A percentile compares a stretch with the other conserved stretches of the same genome.
Evolutionary conservation across 2,797 vertebrate genomes (phyloP).

Genomic region (Acipenser transmontanus): DNA sequence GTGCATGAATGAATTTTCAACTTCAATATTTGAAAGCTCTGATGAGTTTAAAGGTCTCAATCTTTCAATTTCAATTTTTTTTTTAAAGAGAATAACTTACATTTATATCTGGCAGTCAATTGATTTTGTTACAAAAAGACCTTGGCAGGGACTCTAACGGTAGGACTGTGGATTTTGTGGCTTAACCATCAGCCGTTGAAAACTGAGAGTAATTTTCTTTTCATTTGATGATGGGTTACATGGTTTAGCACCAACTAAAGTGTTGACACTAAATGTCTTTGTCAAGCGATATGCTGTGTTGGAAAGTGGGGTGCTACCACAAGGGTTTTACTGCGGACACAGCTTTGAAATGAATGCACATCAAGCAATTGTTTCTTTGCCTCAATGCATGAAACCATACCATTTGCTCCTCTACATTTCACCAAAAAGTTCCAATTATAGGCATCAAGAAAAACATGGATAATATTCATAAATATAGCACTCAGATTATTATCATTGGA

Average conservation of each 20-base stretch:
- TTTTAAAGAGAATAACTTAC: conserved; percentile 54
- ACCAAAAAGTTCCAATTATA: too few relatives aligned
- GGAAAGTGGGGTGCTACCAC: too few relatives aligned
- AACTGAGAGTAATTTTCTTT: conserved; percentile 35
- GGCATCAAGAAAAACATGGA: too few relatives aligned
- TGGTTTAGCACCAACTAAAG: conserved; percentile 21
- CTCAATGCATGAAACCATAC: too few relatives aligned
- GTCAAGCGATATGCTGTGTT: not conserved
- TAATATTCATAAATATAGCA: too few relatives aligned
- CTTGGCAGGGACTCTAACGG: conserved; percentile 40
- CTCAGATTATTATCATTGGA: too few relatives aligned
- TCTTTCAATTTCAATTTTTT: conserved; percentile 57
- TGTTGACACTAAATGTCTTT: conserved; percentile 14
- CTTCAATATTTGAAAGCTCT: conserved; percentile 31
- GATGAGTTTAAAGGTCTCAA: conserved; percentile 35
- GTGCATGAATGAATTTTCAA: conserved; percentile 19
- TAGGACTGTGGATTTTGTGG: conserved; percentile 33
- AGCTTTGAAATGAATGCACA: too few relatives aligned
- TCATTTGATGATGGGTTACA: conserved; percentile 33
- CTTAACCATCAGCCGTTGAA: conserved; percentile 49
- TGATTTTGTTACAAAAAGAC: conserved; percentile 50
- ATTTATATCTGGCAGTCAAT: conserved; percentile 30
- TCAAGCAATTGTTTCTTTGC: too few relatives aligned
- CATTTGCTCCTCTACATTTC: too few relatives aligned
- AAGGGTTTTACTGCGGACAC: too few relatives aligned